Conservation (phyloP, 2,113 vertebrate species). For the Hiodon alosoides region DNA sequence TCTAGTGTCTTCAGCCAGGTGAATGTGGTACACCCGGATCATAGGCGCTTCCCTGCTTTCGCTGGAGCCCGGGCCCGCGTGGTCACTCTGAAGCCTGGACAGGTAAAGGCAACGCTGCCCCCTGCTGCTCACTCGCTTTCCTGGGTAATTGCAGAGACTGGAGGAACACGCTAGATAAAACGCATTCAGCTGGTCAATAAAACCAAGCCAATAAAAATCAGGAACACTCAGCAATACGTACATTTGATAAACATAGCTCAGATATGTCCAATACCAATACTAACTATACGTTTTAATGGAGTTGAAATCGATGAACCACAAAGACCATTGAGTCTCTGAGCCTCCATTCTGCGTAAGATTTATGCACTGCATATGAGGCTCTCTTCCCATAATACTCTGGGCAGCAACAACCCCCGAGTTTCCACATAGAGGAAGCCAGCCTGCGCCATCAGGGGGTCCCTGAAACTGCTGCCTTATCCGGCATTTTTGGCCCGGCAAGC, state of each 20-base stretch:
- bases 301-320: no score
- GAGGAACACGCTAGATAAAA: no score
- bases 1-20: constrained; percentile 93
- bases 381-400: not conserved
- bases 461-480: no score
- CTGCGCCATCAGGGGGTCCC: not conserved
- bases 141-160: no score
- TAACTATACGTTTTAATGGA: no score
- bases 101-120: constrained; percentile 63
- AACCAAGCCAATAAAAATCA: not conserved
- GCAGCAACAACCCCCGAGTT: not conserved
- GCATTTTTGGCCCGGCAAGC: not conserved
- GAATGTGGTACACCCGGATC: constrained; percentile 75
- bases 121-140: not conserved
- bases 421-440: not conserved
- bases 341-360: no score
- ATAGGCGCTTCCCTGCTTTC: constrained; percentile 70
- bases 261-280: no score
- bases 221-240: constrained; percentile 1
- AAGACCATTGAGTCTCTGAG: no score
- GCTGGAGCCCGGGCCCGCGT: constrained; percentile 56
- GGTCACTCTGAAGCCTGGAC: constrained; percentile 80
- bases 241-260: not conserved
- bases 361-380: not conserved
- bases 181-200: no score